Evolutionary conservation across 2,888 invertebrate genomes (phyloP).

Genomic region (Rhingia campestris): DNA sequence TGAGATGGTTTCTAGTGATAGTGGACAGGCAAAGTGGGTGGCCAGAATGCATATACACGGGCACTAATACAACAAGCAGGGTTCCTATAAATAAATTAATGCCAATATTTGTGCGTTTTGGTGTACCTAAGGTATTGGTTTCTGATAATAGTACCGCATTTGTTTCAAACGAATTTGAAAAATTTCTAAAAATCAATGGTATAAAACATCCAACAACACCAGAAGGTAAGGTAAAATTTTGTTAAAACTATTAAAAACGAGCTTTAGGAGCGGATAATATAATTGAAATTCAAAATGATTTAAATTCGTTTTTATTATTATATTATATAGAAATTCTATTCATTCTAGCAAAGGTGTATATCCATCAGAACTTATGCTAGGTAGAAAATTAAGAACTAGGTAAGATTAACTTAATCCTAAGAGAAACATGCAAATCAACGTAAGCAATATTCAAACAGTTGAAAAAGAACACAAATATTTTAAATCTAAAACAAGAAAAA

Average conservation of each 20-base stretch:
- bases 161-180: too few relatives aligned
- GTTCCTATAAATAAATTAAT: constrained; percentile 43
- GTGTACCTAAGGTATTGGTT: too few relatives aligned
- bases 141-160: too few relatives aligned
- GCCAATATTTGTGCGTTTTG: constrained; percentile 75
- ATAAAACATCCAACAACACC: constrained; percentile 5
- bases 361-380: constrained; percentile 22
- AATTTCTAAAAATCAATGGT: constrained; percentile 56
- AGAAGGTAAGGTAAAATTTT: constrained; percentile 5
- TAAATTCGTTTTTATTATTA: constrained; percentile 20
- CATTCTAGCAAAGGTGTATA: constrained; percentile 19
- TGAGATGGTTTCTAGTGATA: constrained; percentile 60
- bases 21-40: constrained; percentile 75
- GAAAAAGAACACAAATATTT: constrained; percentile 6
- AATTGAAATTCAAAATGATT: constrained; percentile 1
- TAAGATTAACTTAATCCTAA: constrained; percentile 31
- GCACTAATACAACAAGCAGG: constrained; percentile 56
- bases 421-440: constrained; percentile 14
- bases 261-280: neutral
- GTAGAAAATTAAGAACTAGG: constrained; percentile 12
- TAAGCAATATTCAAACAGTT: constrained; percentile 16
- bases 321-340: constrained; percentile 25
- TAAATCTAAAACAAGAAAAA: constrained; percentile 15
- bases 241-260: constrained; percentile 25
- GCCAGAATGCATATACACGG: constrained; percentile 72